Evolutionary conservation across 2,797 vertebrate species (phyloP), one percentile per base, ranked within the genome.

Genomic region (Poeciliopsis paucimaculata): DNA sequence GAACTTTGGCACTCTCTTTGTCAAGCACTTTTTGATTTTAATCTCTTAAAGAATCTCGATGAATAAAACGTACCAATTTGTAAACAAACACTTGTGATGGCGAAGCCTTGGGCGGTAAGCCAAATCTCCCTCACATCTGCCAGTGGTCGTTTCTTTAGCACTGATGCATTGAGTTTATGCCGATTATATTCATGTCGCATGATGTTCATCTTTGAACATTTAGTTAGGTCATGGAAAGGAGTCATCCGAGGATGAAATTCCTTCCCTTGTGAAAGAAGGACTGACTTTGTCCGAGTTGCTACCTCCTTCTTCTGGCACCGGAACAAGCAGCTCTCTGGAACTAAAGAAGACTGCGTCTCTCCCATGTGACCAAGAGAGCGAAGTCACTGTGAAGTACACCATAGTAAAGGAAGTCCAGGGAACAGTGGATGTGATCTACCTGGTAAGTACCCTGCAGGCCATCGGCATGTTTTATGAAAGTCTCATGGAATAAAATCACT

Each of bases 311-410:
- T n/a, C 18, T 23, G 70, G 93, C 41, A 85, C 39, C 20, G 88
- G 88, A 86, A 75, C 90, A 1, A 66, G 81, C 64, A 95, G 94
- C 86, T 88, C 41, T 47, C 68, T 96, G 62, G 41, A 73, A 31
- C 75, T 95, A 66, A 80, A 51, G 7, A 79, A 46, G 23, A 62
- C 90, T 0, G 1, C 77, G 5, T 15, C 78, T 0, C 77, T 96
- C n/a, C 23, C 36, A 49, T 96, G 95, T 76, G 77, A 73, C 12
- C 45, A 0, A 53, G 82, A 92, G 26, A 72, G 84, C 31, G 0
- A 84, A 0, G 73, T 96, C 62, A 78, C 43, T 13, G 81, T 95
- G 71, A 45, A 79, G 1, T 95, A 94, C 81, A 79, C 87, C 3
- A 31, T 95, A 5, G 76, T 82, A 31, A 36, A 51, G 28, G 80